Evolutionary conservation across 2,113 vertebrate species (phyloP), one percentile per base, ranked within the genome.

Genomic region (Indicator indicator): DNA sequence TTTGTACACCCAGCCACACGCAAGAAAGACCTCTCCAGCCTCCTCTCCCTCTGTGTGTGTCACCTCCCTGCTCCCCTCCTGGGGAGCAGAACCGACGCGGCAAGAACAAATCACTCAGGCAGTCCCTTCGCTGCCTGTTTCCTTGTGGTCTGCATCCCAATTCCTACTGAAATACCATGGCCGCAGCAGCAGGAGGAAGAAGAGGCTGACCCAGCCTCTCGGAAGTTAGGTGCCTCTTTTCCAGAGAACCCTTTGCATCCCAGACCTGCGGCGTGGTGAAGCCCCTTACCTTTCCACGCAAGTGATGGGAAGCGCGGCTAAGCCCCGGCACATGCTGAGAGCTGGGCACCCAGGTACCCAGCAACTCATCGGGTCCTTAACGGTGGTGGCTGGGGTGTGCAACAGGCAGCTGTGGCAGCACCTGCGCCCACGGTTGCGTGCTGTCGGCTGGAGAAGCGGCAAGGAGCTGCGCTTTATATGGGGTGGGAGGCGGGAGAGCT

Each of bases 201-300:
- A 21, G 67, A 15, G 52, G 77, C 82, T 9, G 87, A 5, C 58
- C 56, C 20, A 1, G 52, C 44, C 9, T 2, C 50, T 64, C 58
- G 1, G 0, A 54, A 58, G 50, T 46, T 9, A 58, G 80, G 46
- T 2, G 70, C 67, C 1, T 58, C 71, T 69, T 71, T 82, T 77
- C 74, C 88, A 33, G 59, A 54, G 13, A 44, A 8, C 60, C 76
- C 80, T 71, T 52, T 46, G 65, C 86, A 32, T 36, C 74, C 68
- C 92, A 76, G 72, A 27, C 12, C 59, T 70, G 90, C 12, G 2
- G 27, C 1, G 1, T 67, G 74, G 50, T 7, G 5, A 46, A 83
- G 79, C 54, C 69, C 80, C 97, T 97, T 98, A 99, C 99, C 99
- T 99, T 97, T 99, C 98, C 96, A 99, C 94, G 96, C 98, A 99